phyloP scores from a whole-genome alignment of 2,888 invertebrate species.

The Phoenoteleia sp. region DNA sequence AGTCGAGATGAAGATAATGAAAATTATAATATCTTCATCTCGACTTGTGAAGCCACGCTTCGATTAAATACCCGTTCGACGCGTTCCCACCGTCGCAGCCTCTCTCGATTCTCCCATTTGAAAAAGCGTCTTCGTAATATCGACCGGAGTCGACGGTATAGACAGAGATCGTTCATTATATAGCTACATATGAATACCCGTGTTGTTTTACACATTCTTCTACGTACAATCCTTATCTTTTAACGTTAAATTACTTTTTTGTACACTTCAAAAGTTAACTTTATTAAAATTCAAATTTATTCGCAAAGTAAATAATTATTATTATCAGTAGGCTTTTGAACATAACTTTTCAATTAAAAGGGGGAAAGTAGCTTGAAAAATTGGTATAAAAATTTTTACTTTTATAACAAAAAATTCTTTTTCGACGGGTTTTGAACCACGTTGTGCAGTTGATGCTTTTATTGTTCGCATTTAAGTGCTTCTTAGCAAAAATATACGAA shows the following conservation, averaged over 20 bases:
- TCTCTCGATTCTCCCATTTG: slow-evolving; percentile 64
- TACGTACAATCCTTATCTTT: slow-evolving; percentile 47
- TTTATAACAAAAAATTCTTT: no score
- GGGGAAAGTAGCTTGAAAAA: no score
- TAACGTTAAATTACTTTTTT: slow-evolving; percentile 48
- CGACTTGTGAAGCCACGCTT: slow-evolving; percentile 67
- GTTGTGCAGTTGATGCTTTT: no score
- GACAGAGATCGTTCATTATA: slow-evolving; percentile 68
- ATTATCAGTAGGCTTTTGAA: no score
- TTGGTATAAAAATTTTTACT: no score
- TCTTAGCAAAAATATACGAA: no score
- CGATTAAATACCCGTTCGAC: slow-evolving; percentile 72
- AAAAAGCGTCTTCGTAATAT: slow-evolving; percentile 71
- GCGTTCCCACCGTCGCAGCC: slow-evolving; percentile 70
- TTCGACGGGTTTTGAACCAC: no score
- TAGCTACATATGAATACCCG: slow-evolving; percentile 58
- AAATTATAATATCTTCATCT: slow-evolving; percentile 72
- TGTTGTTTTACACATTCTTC: slow-evolving; percentile 63
- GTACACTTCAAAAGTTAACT: neutral
- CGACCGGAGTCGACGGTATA: slow-evolving; percentile 62
- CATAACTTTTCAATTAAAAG: no score
- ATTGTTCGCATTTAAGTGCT: no score
- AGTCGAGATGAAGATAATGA: no score
- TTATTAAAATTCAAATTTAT: neutral
- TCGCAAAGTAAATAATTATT: no score